These are phyloP conservation scores for Lordiphosa stackelbergi DNA, from an alignment of 1,140 invertebrate species.

Conservation along the genomic window DNA sequence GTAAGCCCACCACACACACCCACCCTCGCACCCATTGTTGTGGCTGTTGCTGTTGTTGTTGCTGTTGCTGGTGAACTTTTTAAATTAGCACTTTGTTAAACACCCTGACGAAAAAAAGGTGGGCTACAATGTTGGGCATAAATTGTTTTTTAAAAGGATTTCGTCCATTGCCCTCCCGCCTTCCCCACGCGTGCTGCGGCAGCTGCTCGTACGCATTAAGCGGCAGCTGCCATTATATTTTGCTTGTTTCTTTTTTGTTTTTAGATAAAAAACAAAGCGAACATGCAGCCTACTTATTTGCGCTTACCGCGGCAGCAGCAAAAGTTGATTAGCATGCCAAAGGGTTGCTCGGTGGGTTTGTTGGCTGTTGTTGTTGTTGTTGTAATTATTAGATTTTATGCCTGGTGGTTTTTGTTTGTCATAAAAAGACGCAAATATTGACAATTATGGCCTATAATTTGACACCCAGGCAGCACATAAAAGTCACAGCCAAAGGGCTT, in stretches of 20 bases:
- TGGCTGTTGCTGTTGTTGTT: slow-evolving; percentile 32
- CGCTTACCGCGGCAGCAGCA: slow-evolving; percentile 21
- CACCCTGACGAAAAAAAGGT: slow-evolving; percentile 64
- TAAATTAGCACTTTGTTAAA: slow-evolving; percentile 77
- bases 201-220: slow-evolving; percentile 68
- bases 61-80: slow-evolving; percentile 67
- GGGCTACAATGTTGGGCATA: slow-evolving; percentile 52
- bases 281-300: slow-evolving; percentile 42
- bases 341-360: slow-evolving; percentile 21
- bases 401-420: slow-evolving; percentile 35
- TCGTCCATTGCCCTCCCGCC: slow-evolving; percentile 45
- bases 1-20: slow-evolving; percentile 17
- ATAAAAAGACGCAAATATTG: slow-evolving; percentile 64
- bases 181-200: slow-evolving; percentile 52
- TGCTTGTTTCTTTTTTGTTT: slow-evolving; percentile 18
- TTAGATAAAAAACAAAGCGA: slow-evolving; percentile 33
- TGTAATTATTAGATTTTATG: slow-evolving; percentile 73
- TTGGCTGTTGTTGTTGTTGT: slow-evolving; percentile 11
- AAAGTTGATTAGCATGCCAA: slow-evolving; percentile 62
- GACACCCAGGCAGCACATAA: slow-evolving; percentile 57
- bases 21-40: slow-evolving; percentile 10
- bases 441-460: slow-evolving; percentile 74
- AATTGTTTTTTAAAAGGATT: slow-evolving; percentile 75
- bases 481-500: slow-evolving; percentile 57
- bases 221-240: slow-evolving; percentile 45